phyloP scores from a whole-genome alignment of 1,140 invertebrate genomes.

The Reticulitermes speratus region DNA sequence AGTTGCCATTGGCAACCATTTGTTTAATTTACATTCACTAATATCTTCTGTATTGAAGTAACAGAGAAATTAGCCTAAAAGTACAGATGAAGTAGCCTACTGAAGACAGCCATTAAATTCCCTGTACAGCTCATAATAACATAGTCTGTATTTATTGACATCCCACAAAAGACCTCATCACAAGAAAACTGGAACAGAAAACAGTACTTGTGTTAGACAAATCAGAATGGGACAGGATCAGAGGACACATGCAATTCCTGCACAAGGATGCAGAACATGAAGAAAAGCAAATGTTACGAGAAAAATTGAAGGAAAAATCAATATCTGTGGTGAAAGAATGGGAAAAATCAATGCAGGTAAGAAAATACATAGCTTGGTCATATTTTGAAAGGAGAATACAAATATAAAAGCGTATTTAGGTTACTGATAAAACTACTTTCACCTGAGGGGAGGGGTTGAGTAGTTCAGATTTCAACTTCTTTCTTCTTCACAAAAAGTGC shows the following conservation, averaged over 20 bases:
- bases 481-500: too few relatives aligned
- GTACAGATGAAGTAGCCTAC: too few relatives aligned
- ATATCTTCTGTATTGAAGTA: too few relatives aligned
- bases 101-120: too few relatives aligned
- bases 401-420: too few relatives aligned
- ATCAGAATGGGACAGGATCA: conserved; percentile 35
- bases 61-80: too few relatives aligned
- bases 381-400: too few relatives aligned
- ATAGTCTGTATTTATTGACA: background rate
- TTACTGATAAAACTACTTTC: too few relatives aligned
- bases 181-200: background rate
- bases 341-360: conserved; percentile 38
- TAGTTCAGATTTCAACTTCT: too few relatives aligned
- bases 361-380: background rate
- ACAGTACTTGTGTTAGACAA: background rate
- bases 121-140: background rate
- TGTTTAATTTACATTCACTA: too few relatives aligned
- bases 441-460: too few relatives aligned
- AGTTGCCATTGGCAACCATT: too few relatives aligned
- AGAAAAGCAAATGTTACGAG: background rate
- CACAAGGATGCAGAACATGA: background rate
- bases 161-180: background rate
- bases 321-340: conserved; percentile 35
- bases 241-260: conserved; percentile 22
- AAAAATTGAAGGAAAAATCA: conserved; percentile 33